Percentiles rank a stretch among this genome's conserved stretches.
Evolutionary conservation across 2,113 vertebrate genomes (phyloP).

Genomic region (Natator depressus): DNA sequence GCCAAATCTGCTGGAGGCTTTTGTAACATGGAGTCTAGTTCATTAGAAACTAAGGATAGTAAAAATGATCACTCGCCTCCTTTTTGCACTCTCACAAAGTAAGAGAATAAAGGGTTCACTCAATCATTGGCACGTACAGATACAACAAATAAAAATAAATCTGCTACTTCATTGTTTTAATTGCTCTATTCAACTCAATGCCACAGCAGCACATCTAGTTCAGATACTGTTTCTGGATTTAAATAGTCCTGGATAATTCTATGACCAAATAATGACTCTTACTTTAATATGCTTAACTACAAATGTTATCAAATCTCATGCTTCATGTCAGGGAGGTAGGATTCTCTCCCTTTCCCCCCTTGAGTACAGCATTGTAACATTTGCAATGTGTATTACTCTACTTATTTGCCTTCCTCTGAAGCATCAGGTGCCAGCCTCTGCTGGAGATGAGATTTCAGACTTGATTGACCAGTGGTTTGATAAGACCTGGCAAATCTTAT

Average conservation of each 20-base stretch:
- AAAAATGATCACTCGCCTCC: accelerated
- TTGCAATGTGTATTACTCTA: background rate
- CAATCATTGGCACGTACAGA: background rate
- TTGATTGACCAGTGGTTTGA: background rate
- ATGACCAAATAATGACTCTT: background rate
- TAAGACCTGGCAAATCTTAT: background rate
- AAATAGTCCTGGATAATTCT: background rate
- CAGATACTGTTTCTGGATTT: background rate
- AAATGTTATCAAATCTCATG: background rate
- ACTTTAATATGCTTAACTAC: background rate
- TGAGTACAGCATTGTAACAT: background rate
- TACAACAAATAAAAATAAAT: background rate
- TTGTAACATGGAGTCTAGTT: background rate
- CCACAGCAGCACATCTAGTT: background rate
- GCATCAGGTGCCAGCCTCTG: background rate
- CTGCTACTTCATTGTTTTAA: background rate
- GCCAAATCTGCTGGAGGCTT: background rate
- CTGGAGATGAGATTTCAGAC: background rate
- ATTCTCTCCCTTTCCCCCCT: background rate
- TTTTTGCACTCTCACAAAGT: background rate
- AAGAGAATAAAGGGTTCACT: background rate
- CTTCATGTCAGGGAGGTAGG: background rate
- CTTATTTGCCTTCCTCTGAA: background rate
- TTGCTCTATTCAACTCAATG: background rate
- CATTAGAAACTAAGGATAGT: background rate